Percentiles rank a stretch among this genome's conserved stretches.
Conservation (phyloP, 2,888 invertebrate species). For the Malacosoma neustria region DNA sequence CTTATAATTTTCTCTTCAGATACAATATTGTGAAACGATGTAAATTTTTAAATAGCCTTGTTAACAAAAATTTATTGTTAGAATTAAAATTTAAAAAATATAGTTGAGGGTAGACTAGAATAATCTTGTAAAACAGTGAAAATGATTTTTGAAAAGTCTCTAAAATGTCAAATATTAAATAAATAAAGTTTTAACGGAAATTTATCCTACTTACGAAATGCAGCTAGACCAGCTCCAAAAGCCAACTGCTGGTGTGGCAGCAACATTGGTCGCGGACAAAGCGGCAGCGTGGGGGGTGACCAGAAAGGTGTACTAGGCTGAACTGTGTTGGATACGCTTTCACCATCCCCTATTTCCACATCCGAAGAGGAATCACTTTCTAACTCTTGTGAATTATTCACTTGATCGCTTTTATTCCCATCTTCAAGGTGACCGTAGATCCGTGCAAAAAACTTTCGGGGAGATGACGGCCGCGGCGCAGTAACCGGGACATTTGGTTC, state of each 20-base stretch:
- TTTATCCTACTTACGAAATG: conserved; percentile 73
- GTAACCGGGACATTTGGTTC: conserved; percentile 30
- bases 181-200: no score
- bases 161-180: no score
- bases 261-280: conserved; percentile 58
- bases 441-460: conserved; percentile 86
- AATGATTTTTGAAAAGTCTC: no score
- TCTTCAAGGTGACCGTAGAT: conserved; percentile 86
- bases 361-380: conserved; percentile 65
- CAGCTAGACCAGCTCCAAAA: conserved; percentile 75
- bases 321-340: conserved; percentile 9
- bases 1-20: no score
- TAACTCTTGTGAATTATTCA: conserved; percentile 21
- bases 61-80: no score
- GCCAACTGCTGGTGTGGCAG: conserved; percentile 68
- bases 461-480: conserved; percentile 79
- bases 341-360: conserved; percentile 49
- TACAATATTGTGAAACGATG: no score
- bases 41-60: no score
- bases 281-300: conserved; percentile 51
- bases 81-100: no score
- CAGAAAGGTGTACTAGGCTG: conserved; percentile 23
- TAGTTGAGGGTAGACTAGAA: no score
- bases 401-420: conserved; percentile 22
- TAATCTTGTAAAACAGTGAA: no score